Base-by-base conservation (phyloP, 1,140 invertebrate species). In the Sinella curviseta region DNA sequence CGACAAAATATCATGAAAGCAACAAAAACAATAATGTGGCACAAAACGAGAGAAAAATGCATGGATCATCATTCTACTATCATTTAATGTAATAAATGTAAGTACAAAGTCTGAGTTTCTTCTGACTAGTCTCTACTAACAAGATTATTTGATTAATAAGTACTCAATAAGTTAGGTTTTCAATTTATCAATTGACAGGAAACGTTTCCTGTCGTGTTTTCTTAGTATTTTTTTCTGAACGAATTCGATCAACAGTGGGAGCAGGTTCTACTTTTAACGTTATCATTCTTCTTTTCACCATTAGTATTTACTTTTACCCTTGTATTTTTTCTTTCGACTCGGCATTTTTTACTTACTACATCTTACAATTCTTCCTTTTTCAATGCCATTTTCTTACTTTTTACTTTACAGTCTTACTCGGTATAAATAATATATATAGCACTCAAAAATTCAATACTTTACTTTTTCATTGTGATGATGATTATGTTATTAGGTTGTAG, bases 31-130 rank as follows among this genome's bases (percentile, higher is more conserved):
- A n/a, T n/a, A n/a, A n/a, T 48, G 8, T 48, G 39, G 39, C 39
- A 48, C 39, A 48, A 48, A 48, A 12, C 8, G 39, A 48, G 20
- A 48, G n/a, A 48, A 20, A 48, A 48, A 48, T 48, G 39, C 39
- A 48, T 48, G 8, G 39, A 48, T 48, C 8, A 48, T 48, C 39
- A 48, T n/a, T n/a, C n/a, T n/a, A n/a, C n/a, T n/a, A n/a, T n/a
- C n/a, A n/a, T n/a, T n/a, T n/a, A n/a, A 48, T 20, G 20, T 48
- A 65, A 65, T 26, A 65, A 65, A 17, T 8, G 20, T 48, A 65
- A 65, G 57, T 65, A 65, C 57, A 65, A 65, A 65, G 57, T 65
- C 57, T 65, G 57, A 65, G 57, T 65, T 65, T 65, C 57, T n/a
- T n/a, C 8, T 65, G 57, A 65, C 57, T 65, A 65, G 57, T 20